Evolutionary conservation across 2,888 invertebrate species (phyloP), one percentile per base, ranked within the genome.

Genomic region (Anaspis maculata): DNA sequence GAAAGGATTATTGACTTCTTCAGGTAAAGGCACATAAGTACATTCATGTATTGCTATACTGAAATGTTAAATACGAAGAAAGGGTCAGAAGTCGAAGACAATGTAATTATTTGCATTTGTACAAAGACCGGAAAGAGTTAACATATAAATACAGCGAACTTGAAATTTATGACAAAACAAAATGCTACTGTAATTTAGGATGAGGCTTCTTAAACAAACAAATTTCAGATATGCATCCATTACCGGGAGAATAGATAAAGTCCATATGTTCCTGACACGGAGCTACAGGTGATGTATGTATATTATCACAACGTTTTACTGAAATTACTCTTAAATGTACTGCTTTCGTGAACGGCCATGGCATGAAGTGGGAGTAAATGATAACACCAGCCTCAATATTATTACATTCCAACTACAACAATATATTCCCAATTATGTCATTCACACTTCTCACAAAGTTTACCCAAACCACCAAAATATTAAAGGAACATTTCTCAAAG

Each of bases 211-310:
- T 24, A 4, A 23, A 27, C 25, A 26, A 39, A 32, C 35, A 35
- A 30, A 39, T 34, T 35, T 34, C 28, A 19, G 13, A 25, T 29
- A 27, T 31, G 15, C 29, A 31, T 30, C 30, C 33, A 41, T 44
- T 34, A 42, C 28, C 33, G 34, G 32, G 29, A 7, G 5, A 19
- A 30, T 33, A 40, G 35, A 37, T 37, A 45, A 42, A 41, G 37
- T 36, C 48, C 48, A 48, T 48, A 46, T 46, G 48, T 46, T 42
- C 38, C 29, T 41, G 41, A 39, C 39, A 45, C 24, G 26, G 37
- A 25, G 25, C 25, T 36, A 32, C 33, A 35, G 39, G 39, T 42
- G 30, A 19, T 19, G 19, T 41, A 37, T 33, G 40, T 37, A 38
- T 31, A 41, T 42, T 44, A 44, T 44, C 44, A 31, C 26, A 32